phyloP scores from a whole-genome alignment of 1,140 invertebrate genomes.

The Neodiprion virginianus region DNA sequence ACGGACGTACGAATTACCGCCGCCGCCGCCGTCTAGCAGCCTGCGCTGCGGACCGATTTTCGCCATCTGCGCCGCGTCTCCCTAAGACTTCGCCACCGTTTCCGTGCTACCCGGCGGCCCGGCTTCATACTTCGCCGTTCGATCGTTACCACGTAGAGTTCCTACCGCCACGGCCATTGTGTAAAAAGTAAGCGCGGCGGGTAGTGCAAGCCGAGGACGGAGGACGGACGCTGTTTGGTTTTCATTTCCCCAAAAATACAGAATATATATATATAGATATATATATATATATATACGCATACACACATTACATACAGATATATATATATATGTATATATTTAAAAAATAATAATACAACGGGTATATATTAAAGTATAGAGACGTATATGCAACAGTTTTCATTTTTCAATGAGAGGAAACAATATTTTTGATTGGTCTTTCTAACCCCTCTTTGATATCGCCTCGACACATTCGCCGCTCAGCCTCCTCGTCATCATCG shows the following conservation, averaged over 20 bases:
- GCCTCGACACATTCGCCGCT: no score
- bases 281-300: no score
- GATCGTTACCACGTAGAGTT: constrained; percentile 52
- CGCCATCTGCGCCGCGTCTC: constrained; percentile 36
- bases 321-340: no score
- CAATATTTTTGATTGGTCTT: no score
- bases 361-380: not conserved
- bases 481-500: no score
- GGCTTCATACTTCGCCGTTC: constrained; percentile 35
- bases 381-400: no score
- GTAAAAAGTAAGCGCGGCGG: constrained; percentile 55
- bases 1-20: constrained; percentile 16
- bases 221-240: constrained; percentile 50
- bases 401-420: not conserved
- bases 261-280: not conserved
- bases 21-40: not conserved
- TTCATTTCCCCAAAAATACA: constrained; percentile 26
- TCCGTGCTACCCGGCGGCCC: constrained; percentile 35
- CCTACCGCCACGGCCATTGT: constrained; percentile 47
- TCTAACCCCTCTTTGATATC: no score
- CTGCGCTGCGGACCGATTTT: constrained; percentile 40
- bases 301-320: no score
- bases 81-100: constrained; percentile 30
- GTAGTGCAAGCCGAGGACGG: constrained; percentile 56
- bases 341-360: no score